These are phyloP conservation scores for Pterocles gutturalis DNA, from an alignment of 2,113 vertebrate species.

Conservation along the genomic window DNA sequence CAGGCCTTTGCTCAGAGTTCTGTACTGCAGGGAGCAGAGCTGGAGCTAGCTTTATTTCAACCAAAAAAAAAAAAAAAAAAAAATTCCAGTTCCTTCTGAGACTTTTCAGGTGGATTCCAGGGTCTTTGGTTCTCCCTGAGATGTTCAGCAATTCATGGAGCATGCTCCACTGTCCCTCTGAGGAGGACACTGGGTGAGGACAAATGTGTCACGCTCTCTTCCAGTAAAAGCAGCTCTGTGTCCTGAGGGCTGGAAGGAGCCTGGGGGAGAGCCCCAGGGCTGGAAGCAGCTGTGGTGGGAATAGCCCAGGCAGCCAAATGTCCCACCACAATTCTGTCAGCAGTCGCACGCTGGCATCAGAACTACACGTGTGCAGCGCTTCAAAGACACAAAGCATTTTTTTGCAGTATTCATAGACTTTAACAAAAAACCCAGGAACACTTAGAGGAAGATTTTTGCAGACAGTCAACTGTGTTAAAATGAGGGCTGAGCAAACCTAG, in stretches of 20 bases:
- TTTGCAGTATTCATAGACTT: neutral
- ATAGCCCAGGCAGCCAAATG: neutral
- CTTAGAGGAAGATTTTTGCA: neutral
- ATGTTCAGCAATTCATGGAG: neutral
- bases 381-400: neutral
- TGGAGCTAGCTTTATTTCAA: neutral
- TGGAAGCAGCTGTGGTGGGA: neutral
- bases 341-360: neutral
- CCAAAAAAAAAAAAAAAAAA: neutral
- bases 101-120: neutral
- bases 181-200: neutral
- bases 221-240: neutral
- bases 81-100: neutral
- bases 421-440: neutral
- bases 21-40: neutral
- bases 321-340: neutral
- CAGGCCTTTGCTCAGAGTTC: neutral
- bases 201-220: fast-evolving
- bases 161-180: neutral
- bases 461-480: neutral
- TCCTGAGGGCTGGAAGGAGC: neutral
- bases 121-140: neutral
- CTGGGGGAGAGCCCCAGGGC: neutral
- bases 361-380: neutral
- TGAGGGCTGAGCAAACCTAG: neutral